phyloP scores from a whole-genome alignment of 2,113 vertebrate species.

The Cisticola juncidis region DNA sequence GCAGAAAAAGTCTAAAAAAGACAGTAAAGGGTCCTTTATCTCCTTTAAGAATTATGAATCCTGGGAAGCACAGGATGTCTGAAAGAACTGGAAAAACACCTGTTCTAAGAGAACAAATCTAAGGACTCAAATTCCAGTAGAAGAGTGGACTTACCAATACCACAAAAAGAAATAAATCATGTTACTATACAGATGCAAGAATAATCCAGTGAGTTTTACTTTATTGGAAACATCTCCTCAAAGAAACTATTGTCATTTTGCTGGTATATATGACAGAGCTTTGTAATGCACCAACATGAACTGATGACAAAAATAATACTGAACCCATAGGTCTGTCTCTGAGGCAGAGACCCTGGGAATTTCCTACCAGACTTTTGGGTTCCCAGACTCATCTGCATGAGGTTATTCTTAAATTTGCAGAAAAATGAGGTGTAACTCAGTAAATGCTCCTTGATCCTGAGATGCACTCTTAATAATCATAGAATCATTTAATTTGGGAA shows the following conservation, averaged over 20 bases:
- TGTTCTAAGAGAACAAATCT: background rate
- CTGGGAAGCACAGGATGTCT: background rate
- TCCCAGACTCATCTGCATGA: background rate
- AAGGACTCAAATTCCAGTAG: background rate
- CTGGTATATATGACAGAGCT: background rate
- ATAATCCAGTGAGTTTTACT: background rate
- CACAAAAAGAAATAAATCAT: background rate
- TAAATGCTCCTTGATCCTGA: background rate
- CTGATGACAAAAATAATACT: background rate
- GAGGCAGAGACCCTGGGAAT: background rate
- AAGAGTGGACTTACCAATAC: background rate
- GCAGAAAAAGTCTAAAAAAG: background rate
- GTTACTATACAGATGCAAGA: background rate
- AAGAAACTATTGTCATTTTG: background rate
- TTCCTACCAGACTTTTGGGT: background rate
- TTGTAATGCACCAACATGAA: background rate
- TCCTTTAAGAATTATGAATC: background rate
- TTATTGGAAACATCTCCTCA: background rate
- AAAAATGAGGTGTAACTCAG: background rate
- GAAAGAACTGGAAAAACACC: background rate
- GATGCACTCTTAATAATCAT: background rate
- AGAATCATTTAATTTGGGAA: background rate
- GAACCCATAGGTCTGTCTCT: accelerated
- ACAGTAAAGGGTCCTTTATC: background rate
- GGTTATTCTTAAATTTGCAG: background rate